These are phyloP conservation scores for Ormyrus rosae DNA, from an alignment of 2,888 invertebrate genomes.

Conservation along the genomic window DNA sequence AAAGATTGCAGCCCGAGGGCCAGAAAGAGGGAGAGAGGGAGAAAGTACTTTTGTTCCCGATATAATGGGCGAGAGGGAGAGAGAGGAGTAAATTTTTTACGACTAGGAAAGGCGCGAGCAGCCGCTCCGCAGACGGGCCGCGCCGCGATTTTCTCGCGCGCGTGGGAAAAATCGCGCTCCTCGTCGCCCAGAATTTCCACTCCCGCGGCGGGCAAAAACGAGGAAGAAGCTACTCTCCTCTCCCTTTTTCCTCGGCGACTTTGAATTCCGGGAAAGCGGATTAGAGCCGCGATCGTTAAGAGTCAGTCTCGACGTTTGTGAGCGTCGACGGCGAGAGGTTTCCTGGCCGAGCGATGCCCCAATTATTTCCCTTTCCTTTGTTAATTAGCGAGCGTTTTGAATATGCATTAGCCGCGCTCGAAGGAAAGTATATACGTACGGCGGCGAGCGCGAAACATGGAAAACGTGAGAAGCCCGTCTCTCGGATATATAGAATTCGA, in stretches of 20 bases:
- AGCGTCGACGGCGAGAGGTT: not conserved
- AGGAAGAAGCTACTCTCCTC: conserved; percentile 57
- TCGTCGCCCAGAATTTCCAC: conserved; percentile 8
- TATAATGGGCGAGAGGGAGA: not conserved
- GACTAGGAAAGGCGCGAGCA: conserved; percentile 32
- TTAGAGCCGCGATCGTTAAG: not conserved
- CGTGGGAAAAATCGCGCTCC: conserved; percentile 59
- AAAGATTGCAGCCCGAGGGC: conserved; percentile 15
- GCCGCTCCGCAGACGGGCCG: conserved; percentile 20
- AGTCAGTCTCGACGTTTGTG: not conserved
- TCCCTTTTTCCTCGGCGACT: not conserved
- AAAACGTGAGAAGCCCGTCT: conserved; percentile 41
- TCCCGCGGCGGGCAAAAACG: not conserved
- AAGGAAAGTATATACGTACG: not conserved
- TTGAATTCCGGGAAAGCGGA: conserved; percentile 15
- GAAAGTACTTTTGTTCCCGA: conserved; percentile 40
- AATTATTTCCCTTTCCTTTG: conserved; percentile 21
- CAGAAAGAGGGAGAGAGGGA: conserved; percentile 13
- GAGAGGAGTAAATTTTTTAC: conserved; percentile 43
- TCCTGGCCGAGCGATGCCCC: not conserved
- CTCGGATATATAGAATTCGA: not conserved
- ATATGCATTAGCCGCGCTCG: conserved; percentile 5
- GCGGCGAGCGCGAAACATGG: conserved; percentile 7
- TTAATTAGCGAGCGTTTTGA: conserved; percentile 28
- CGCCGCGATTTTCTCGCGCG: conserved; percentile 44